Evolutionary conservation across 2,797 vertebrate species (phyloP).

Genomic region (Synanceia verrucosa): DNA sequence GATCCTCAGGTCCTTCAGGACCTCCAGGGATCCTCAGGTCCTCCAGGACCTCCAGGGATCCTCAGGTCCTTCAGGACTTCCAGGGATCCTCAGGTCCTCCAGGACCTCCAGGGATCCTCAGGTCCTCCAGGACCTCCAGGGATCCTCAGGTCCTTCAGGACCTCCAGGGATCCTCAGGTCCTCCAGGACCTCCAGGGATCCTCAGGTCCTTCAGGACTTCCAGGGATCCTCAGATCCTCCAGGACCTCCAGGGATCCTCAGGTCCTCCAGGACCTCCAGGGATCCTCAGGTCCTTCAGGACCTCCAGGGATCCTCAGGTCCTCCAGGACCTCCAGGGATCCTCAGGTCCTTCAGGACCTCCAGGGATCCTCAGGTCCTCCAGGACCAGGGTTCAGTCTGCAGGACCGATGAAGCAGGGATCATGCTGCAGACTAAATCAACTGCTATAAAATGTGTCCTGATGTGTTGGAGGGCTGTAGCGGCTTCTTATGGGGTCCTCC

Average conservation of each 20-base stretch:
- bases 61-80: not conserved
- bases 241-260: not conserved
- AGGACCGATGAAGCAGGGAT: slow-evolving; percentile 2
- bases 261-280: not conserved
- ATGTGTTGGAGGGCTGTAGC: not conserved
- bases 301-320: not conserved
- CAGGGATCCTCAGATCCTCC: not conserved
- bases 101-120: not conserved
- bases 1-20: not conserved
- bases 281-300: not conserved
- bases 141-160: not conserved
- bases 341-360: not conserved
- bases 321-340: not conserved
- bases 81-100: not conserved
- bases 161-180: not conserved
- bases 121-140: not conserved
- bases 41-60: not conserved
- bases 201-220: not conserved
- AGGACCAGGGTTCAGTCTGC: not conserved
- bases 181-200: not conserved
- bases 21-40: not conserved
- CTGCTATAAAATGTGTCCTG: too few species aligned
- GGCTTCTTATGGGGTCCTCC: slow-evolving; percentile 14
- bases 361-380: too few species aligned
- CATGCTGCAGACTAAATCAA: slow-evolving; percentile 17